These are phyloP conservation scores for Ornithoptera alexandrae DNA, from an alignment of 2,888 invertebrate genomes.

Conservation along the genomic window DNA sequence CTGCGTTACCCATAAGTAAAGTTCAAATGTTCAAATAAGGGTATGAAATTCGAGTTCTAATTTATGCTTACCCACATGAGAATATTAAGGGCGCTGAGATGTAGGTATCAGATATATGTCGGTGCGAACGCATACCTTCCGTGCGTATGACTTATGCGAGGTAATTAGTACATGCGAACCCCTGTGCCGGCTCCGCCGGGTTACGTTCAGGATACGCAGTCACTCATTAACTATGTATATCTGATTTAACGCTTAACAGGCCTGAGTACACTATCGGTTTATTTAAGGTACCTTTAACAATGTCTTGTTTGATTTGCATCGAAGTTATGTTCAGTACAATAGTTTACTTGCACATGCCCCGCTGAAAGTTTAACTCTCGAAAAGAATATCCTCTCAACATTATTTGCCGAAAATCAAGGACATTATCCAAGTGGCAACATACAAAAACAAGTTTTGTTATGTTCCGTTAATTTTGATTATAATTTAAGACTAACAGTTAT, in stretches of 20 bases:
- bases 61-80: conserved; percentile 58
- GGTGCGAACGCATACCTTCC: conserved; percentile 48
- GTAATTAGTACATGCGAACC: conserved; percentile 55
- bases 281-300: neutral
- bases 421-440: too few species aligned
- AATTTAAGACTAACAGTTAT: too few species aligned
- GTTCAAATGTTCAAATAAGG: conserved; percentile 59
- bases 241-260: conserved; percentile 15
- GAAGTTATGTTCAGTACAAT: too few species aligned
- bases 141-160: conserved; percentile 56
- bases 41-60: conserved; percentile 62
- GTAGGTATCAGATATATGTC: conserved; percentile 39
- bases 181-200: conserved; percentile 10
- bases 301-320: too few species aligned
- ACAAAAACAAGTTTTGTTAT: too few species aligned
- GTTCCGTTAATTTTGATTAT: too few species aligned
- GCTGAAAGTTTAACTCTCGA: too few species aligned
- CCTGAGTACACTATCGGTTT: conserved; percentile 11
- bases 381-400: too few species aligned
- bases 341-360: too few species aligned
- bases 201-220: conserved; percentile 26
- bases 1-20: conserved; percentile 50
- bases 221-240: conserved; percentile 34
- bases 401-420: too few species aligned
- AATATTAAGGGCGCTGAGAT: conserved; percentile 50